Evolutionary conservation across 2,888 invertebrate species (phyloP).

Genomic region (Andricus curvator): DNA sequence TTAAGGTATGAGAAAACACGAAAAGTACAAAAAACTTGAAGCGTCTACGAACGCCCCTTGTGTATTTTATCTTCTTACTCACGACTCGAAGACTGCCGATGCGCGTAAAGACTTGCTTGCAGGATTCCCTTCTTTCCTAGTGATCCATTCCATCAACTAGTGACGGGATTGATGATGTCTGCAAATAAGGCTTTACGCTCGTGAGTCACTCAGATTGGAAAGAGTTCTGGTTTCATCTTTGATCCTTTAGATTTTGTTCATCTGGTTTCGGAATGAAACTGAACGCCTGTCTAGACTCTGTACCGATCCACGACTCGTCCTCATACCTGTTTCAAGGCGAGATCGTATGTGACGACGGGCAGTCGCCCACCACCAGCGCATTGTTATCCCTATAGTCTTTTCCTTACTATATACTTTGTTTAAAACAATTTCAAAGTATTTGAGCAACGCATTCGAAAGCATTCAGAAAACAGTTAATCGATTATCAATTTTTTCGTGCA

Average conservation of each 20-base stretch:
- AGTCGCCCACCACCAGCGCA: no score
- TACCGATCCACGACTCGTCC: neutral
- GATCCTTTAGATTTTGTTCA: neutral
- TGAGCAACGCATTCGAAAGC: no score
- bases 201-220: neutral
- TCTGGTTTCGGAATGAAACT: conserved; percentile 9
- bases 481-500: no score
- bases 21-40: conserved; percentile 31
- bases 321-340: no score
- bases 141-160: neutral
- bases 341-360: no score
- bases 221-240: neutral
- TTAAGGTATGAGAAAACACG: conserved; percentile 10
- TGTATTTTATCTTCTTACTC: neutral
- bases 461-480: no score
- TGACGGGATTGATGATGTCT: neutral
- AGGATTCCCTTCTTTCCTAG: neutral
- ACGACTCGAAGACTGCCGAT: conserved; percentile 4
- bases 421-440: no score
- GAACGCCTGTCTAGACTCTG: neutral
- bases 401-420: no score
- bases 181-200: neutral
- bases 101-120: conserved; percentile 8
- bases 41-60: neutral
- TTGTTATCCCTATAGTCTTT: no score